Conservation (phyloP, 2,888 invertebrate genomes). For the Lithophane leautieri region DNA sequence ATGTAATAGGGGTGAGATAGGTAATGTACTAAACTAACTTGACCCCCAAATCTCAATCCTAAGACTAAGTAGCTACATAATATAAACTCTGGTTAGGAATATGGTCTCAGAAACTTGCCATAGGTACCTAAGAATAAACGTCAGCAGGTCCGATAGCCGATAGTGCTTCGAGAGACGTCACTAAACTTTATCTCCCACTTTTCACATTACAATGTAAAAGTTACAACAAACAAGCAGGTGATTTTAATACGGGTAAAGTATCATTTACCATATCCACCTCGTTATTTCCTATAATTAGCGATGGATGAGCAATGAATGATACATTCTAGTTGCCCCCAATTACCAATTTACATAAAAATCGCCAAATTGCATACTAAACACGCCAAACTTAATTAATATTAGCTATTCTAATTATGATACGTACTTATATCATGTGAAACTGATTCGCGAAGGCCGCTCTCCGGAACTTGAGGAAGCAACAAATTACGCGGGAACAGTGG, state of each 20-base stretch:
- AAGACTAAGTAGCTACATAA: too few species aligned
- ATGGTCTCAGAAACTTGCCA: too few species aligned
- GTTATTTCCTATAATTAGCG: conserved; percentile 8
- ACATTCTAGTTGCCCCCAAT: conserved; percentile 33
- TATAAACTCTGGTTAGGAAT: too few species aligned
- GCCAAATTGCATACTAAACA: conserved; percentile 28
- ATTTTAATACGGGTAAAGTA: not conserved
- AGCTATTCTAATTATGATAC: conserved; percentile 55
- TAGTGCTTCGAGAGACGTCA: not conserved
- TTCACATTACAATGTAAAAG: not conserved
- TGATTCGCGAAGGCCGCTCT: conserved; percentile 68
- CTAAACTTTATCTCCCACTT: not conserved
- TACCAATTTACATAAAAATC: conserved; percentile 34
- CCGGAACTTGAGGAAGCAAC: conserved; percentile 72
- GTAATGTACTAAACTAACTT: too few species aligned
- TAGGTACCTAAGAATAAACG: too few species aligned
- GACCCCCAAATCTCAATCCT: too few species aligned
- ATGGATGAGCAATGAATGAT: conserved; percentile 34
- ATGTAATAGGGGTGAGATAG: too few species aligned
- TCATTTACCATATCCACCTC: not conserved
- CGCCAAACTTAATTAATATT: conserved; percentile 42
- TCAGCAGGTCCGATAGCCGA: too few species aligned
- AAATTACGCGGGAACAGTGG: conserved; percentile 59
- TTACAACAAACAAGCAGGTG: not conserved
- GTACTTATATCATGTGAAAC: conserved; percentile 65